Percentiles rank a stretch among this genome's conserved stretches.
Conservation (phyloP, 2,113 vertebrate species). For the Tylochromis polylepis region DNA sequence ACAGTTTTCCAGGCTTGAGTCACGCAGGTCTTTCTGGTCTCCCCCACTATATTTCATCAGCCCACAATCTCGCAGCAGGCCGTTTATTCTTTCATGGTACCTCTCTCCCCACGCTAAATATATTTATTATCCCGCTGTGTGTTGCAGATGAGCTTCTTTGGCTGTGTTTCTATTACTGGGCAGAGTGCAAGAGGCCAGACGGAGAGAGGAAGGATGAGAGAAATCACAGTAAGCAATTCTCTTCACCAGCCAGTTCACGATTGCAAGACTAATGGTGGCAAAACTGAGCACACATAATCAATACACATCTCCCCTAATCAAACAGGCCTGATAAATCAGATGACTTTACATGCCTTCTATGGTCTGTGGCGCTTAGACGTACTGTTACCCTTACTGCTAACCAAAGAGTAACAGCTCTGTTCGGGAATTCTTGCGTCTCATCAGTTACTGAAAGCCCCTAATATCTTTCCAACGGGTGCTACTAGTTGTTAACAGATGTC, state of each 20-base stretch:
- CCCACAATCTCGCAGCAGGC: neutral
- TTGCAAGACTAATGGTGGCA: slow-evolving; percentile 65
- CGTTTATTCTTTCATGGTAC: slow-evolving; percentile 13
- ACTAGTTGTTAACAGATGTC: neutral
- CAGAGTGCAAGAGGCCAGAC: slow-evolving; percentile 24
- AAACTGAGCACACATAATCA: slow-evolving; percentile 61
- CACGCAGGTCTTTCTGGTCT: slow-evolving; percentile 4
- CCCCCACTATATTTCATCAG: slow-evolving; percentile 24
- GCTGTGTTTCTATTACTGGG: slow-evolving; percentile 58
- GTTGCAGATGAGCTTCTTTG: slow-evolving; percentile 48
- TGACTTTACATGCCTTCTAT: neutral
- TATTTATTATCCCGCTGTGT: slow-evolving; percentile 56
- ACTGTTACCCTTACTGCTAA: neutral
- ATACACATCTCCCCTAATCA: slow-evolving; percentile 68
- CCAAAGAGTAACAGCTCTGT: neutral
- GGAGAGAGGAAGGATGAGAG: slow-evolving; percentile 16
- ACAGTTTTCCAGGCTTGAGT: slow-evolving; percentile 7
- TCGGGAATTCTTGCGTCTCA: neutral
- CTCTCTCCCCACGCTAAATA: slow-evolving; percentile 26
- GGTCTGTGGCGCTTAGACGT: slow-evolving; percentile 19
- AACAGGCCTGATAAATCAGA: slow-evolving; percentile 63
- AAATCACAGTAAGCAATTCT: slow-evolving; percentile 70
- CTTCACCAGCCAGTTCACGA: slow-evolving; percentile 34
- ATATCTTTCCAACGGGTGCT: slow-evolving; percentile 15
- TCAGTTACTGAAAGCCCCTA: neutral